These are phyloP conservation scores for Buphagus erythrorhynchus DNA, from an alignment of 2,797 vertebrate genomes.

Conservation along the genomic window DNA sequence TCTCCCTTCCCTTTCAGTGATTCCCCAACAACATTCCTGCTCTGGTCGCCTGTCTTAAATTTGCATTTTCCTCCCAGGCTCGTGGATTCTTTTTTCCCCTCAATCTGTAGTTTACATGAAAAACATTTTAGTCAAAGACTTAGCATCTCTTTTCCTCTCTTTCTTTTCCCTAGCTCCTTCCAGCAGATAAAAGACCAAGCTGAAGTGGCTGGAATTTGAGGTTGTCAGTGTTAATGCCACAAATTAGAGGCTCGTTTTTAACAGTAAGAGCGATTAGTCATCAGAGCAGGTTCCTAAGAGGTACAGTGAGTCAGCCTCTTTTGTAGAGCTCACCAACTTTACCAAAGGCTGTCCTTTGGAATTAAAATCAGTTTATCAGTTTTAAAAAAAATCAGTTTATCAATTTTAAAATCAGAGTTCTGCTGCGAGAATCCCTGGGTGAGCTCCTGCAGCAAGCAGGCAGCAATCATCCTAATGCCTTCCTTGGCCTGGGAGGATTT, in stretches of 20 bases:
- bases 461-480: background rate
- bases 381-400: too few relatives aligned
- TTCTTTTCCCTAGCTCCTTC: background rate
- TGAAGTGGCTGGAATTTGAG: slow-evolving; percentile 23
- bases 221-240: slow-evolving; percentile 23
- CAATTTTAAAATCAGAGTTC: too few relatives aligned
- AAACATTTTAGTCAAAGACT: background rate
- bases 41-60: background rate
- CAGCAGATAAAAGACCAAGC: background rate
- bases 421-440: background rate
- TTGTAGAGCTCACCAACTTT: background rate
- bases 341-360: background rate
- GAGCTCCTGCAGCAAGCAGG: background rate
- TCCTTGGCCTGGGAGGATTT: background rate
- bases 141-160: background rate
- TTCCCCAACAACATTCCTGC: background rate
- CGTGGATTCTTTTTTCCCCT: background rate
- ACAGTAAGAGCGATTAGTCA: slow-evolving; percentile 54
- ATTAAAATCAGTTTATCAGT: slow-evolving; percentile 6
- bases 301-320: slow-evolving; percentile 38
- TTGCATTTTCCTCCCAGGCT: background rate
- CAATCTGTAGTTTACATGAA: background rate
- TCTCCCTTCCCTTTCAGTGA: background rate
- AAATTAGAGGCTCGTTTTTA: slow-evolving; percentile 52
- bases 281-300: slow-evolving; percentile 21